Evolutionary conservation across 2,797 vertebrate genomes (phyloP).

Genomic region (Lacerta agilis): DNA sequence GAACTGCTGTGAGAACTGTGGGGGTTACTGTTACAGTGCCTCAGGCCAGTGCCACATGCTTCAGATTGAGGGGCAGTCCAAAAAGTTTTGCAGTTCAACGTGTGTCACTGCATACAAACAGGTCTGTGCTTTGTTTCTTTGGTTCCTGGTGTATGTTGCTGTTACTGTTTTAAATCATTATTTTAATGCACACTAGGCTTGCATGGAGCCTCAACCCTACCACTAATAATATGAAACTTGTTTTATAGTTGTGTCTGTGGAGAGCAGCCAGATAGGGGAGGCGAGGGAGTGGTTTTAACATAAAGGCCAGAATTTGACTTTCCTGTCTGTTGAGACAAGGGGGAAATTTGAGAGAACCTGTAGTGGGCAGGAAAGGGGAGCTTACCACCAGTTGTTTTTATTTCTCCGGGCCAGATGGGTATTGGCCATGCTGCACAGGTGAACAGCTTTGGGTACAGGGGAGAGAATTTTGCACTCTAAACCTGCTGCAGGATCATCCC

Average conservation of each 20-base stretch:
- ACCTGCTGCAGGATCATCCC: neutral
- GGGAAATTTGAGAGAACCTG: neutral
- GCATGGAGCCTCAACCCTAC: neutral
- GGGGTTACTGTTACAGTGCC: conserved; percentile 86
- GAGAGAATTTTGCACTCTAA: too few relatives aligned
- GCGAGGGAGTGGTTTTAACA: neutral
- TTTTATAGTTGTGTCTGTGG: neutral
- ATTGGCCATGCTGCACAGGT: neutral
- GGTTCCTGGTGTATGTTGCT: too few relatives aligned
- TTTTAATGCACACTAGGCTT: neutral
- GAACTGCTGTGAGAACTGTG: conserved; percentile 92
- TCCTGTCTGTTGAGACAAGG: neutral
- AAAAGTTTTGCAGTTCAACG: conserved; percentile 87
- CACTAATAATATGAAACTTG: neutral
- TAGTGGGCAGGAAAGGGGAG: neutral
- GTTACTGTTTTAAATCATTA: neutral
- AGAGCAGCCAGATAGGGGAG: neutral
- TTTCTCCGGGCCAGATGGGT: neutral
- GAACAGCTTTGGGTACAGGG: neutral
- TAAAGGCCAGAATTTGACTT: neutral
- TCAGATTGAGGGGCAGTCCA: conserved; percentile 85
- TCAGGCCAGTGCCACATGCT: conserved; percentile 86
- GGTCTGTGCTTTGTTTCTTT: conserved; percentile 73
- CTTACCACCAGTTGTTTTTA: neutral
- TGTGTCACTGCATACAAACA: conserved; percentile 89